Conservation (phyloP, 2,888 invertebrate species). For the Ochropleura leucogaster region DNA sequence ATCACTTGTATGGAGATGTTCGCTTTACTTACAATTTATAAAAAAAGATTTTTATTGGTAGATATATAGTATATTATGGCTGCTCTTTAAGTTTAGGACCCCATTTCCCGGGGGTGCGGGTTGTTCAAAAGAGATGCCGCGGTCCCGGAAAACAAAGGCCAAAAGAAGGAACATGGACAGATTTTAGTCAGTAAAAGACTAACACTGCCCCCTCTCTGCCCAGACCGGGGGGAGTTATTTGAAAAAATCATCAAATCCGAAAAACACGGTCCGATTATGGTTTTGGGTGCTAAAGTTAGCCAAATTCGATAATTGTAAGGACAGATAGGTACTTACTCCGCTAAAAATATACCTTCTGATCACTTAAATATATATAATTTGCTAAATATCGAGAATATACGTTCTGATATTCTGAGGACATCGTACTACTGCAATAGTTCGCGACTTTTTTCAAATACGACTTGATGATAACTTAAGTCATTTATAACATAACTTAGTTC, state of each 20-base stretch:
- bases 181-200: no score
- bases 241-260: no score
- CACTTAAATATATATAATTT: not conserved
- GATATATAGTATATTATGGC: not conserved
- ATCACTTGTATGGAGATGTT: slow-evolving; percentile 7
- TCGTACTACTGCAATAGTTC: not conserved
- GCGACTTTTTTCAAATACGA: not conserved
- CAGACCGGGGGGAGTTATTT: no score
- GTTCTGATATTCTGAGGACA: not conserved
- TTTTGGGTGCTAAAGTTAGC: no score
- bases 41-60: no score
- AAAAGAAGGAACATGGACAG: no score
- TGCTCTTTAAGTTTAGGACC: not conserved
- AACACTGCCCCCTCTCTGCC: no score
- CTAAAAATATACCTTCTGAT: not conserved
- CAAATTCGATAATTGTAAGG: not conserved
- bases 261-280: no score
- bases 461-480: not conserved
- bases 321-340: not conserved
- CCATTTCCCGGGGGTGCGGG: not conserved
- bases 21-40: not conserved
- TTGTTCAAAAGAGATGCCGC: no score
- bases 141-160: no score
- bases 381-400: not conserved
- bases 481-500: not conserved